Base-by-base conservation (phyloP, 2,888 invertebrate species). In the Dolichomitus sp. region DNA sequence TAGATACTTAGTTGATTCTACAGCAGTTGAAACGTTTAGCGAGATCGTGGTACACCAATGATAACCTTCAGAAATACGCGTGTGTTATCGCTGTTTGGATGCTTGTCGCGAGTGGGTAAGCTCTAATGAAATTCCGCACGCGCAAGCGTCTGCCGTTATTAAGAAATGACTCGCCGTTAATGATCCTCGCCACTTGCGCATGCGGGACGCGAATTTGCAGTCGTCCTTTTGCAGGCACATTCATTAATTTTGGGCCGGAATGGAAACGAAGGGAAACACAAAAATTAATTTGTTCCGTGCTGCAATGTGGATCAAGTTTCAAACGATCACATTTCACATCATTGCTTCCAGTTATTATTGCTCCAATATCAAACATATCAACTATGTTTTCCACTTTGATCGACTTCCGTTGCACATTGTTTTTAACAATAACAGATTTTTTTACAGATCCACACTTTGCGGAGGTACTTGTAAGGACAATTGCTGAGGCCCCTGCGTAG, bases 51-150 rank as follows among this genome's bases (percentile, higher is more conserved):
- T 74, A 27, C 52, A 54, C 50, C 45, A 17, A 14, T 27, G 48
- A 69, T 19, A 37, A 27, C 50, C 61, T 33, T 19, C 68, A 37
- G 27, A 77, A 37, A 59, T 59, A 48, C 63, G 52, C 23, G 77
- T 57, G 61, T 74, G 69, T 73, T 70, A 73, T 80, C 69, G 77
- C 73, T 52, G 75, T 57, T 79, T 75, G 69, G 74, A 83, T 81
- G 80, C 81, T 83, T 73, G 80, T 79, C 52, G 82, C 37, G 76
- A 77, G 57, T 75, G 77, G 69, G 80, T 84, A 82, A 80, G 82
- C 80, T 82, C 80, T 89, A 89, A 89, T 89, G 89, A 89, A 89
- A 89, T 89, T 88, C 89, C 89, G 74, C 57, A 73, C 82, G 72
- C 81, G 81, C 59, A 50, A 80, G 52, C 50, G 61, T 74, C 45